phyloP scores from a whole-genome alignment of 2,113 vertebrate genomes.

The Tapirus terrestris region DNA sequence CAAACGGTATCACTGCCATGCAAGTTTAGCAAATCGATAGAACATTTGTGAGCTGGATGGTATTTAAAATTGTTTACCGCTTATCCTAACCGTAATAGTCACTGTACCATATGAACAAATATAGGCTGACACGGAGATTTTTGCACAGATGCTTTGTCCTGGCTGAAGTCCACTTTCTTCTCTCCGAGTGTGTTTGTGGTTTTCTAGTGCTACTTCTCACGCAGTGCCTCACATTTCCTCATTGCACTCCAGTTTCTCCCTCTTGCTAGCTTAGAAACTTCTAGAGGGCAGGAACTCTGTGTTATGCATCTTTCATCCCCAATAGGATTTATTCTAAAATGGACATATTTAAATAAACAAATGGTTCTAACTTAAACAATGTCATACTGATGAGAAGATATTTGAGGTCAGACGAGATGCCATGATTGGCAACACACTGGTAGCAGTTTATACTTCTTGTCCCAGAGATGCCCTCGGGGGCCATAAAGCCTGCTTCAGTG shows the following conservation, averaged over 20 bases:
- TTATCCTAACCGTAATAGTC: not conserved
- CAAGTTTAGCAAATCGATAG: not conserved
- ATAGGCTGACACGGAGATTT: not conserved
- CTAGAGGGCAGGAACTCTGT: accelerated
- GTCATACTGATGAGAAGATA: accelerated
- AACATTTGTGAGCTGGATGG: not conserved
- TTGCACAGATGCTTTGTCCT: accelerated
- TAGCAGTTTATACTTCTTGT: accelerated
- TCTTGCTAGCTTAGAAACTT: not conserved
- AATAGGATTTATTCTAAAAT: accelerated
- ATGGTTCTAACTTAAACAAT: not conserved
- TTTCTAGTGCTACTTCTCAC: not conserved
- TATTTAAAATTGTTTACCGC: not conserved
- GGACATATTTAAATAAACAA: not conserved
- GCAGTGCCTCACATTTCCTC: accelerated
- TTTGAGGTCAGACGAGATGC: not conserved
- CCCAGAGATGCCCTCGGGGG: no score
- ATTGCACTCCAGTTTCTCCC: accelerated
- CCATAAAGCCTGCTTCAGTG: no score
- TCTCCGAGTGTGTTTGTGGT: accelerated
- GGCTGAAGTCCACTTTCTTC: not conserved
- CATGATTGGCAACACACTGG: accelerated
- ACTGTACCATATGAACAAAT: accelerated
- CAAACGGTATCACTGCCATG: not conserved
- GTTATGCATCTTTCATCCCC: not conserved